Evolutionary conservation across 1,140 invertebrate genomes (phyloP), one percentile per base, ranked within the genome.

Genomic region (Grapholita molesta): DNA sequence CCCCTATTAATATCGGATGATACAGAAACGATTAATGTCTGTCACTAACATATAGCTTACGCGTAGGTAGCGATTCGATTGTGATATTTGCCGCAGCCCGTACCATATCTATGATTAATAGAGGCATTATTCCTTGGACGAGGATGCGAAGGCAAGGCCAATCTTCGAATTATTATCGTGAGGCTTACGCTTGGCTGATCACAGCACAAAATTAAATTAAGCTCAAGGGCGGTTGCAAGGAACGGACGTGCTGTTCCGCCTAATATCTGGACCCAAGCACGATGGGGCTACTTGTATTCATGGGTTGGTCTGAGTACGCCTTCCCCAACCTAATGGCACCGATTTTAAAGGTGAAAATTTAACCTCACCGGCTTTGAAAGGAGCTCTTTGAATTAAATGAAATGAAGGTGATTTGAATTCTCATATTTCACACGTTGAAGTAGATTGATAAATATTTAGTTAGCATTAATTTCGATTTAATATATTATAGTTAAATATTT

Each of bases 341-440:
- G 76, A 83, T 82, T n/a, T n/a, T n/a, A n/a, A n/a, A n/a, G n/a
- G n/a, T 82, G n/a, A 79, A 86, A 85, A 88, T 89, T 85, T n/a
- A n/a, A n/a, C n/a, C n/a, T n/a, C n/a, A n/a, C n/a, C n/a, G n/a
- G n/a, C n/a, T n/a, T n/a, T n/a, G n/a, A n/a, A n/a, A n/a, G n/a
- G n/a, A n/a, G n/a, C n/a, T n/a, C n/a, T n/a, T n/a, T n/a, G n/a
- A n/a, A n/a, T n/a, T n/a, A n/a, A n/a, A n/a, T n/a, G n/a, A n/a
- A n/a, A n/a, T n/a, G n/a, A n/a, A n/a, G n/a, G n/a, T n/a, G n/a
- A n/a, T n/a, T n/a, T n/a, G n/a, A n/a, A n/a, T n/a, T n/a, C n/a
- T n/a, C n/a, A n/a, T n/a, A n/a, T n/a, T n/a, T n/a, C n/a, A n/a
- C n/a, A n/a, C n/a, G n/a, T n/a, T n/a, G n/a, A n/a, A n/a, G n/a